phyloP scores from a whole-genome alignment of 2,888 invertebrate genomes.

The Geophilus truncorum region DNA sequence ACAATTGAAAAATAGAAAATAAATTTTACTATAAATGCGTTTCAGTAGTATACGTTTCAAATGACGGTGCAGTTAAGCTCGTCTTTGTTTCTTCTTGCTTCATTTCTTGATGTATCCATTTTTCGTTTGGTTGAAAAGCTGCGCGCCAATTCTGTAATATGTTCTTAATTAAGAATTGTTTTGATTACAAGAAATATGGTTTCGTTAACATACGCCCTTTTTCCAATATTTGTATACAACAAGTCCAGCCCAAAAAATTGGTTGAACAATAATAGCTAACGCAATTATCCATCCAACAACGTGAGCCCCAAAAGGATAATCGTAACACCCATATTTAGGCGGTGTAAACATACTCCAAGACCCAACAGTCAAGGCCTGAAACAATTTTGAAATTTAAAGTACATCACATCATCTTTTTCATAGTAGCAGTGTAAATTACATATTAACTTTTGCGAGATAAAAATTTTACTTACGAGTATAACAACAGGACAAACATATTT shows the following conservation, averaged over 20 bases:
- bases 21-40: no score
- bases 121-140: neutral
- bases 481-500: constrained; percentile 64
- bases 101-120: neutral
- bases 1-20: no score
- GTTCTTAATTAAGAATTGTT: no score
- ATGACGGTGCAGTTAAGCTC: no score
- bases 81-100: no score
- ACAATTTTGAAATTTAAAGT: no score
- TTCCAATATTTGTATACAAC: neutral
- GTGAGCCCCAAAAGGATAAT: constrained; percentile 66
- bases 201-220: neutral
- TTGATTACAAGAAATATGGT: no score
- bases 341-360: constrained; percentile 62
- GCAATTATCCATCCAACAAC: constrained; percentile 67
- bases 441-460: no score
- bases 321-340: constrained; percentile 60
- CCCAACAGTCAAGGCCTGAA: constrained; percentile 66
- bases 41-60: no score
- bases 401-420: no score
- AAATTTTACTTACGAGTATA: constrained; percentile 58
- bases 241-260: neutral
- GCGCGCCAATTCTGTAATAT: neutral
- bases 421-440: no score
- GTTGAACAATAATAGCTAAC: neutral